Percentiles rank a stretch among this genome's conserved stretches.
Conservation (phyloP, 2,888 invertebrate genomes). For the Rhingia rostrata region DNA sequence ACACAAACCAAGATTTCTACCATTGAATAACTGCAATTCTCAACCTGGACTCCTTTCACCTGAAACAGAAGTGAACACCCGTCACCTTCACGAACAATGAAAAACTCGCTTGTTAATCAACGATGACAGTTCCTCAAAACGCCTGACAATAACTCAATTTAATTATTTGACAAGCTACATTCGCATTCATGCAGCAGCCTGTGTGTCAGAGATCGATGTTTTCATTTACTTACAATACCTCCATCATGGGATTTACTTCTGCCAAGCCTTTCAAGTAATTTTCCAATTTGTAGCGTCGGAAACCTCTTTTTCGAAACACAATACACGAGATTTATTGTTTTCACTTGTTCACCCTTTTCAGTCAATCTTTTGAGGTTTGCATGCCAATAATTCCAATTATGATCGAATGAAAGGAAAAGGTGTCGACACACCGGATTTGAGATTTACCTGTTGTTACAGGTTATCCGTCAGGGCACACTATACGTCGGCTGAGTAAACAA, state of each 20-base stretch:
- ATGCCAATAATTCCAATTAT: conserved; percentile 41
- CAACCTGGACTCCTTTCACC: not conserved
- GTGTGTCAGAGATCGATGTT: not conserved
- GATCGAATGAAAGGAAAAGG: conserved; percentile 31
- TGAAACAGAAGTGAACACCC: not conserved
- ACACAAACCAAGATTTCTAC: no score
- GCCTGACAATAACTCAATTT: conserved; percentile 13
- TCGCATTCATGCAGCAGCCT: no score
- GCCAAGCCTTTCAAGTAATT: conserved; percentile 5
- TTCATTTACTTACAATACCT: conserved; percentile 5
- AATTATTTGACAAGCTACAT: conserved; percentile 8
- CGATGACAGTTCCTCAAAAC: not conserved
- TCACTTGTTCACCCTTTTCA: not conserved
- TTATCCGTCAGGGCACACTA: not conserved
- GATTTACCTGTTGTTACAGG: conserved; percentile 41
- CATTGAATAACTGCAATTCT: not conserved
- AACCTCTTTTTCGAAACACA: conserved; percentile 7
- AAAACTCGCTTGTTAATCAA: conserved; percentile 2
- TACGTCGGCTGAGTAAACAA: conserved; percentile 29
- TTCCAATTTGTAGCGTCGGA: conserved; percentile 31
- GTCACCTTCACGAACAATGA: no score
- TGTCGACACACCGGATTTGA: not conserved
- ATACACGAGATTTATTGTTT: not conserved
- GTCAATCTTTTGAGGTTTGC: conserved; percentile 24
- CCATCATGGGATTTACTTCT: conserved; percentile 16